phyloP scores from a whole-genome alignment of 2,113 vertebrate species.

The Struthidea cinerea region DNA sequence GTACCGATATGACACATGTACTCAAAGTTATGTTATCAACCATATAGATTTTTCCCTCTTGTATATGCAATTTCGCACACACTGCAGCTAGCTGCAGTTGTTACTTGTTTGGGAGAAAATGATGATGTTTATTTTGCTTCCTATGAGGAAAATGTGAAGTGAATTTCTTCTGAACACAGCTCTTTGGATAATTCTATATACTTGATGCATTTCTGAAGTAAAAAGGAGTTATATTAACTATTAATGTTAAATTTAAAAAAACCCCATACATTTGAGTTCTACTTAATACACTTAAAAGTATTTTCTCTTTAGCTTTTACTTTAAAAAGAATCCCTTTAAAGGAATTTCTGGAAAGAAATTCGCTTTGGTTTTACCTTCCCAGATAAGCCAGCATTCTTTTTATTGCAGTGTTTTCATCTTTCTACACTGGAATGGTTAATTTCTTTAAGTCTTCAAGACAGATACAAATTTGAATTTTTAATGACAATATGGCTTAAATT shows the following conservation, averaged over 20 bases:
- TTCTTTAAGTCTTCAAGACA: not conserved
- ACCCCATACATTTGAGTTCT: not conserved
- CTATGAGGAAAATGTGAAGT: not conserved
- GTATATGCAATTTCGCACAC: not conserved
- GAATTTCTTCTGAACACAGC: not conserved
- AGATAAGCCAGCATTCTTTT: not conserved
- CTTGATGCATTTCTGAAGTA: not conserved
- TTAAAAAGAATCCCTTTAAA: not conserved
- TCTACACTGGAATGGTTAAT: not conserved
- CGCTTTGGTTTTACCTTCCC: not conserved
- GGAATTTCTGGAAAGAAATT: not conserved
- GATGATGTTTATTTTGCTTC: not conserved
- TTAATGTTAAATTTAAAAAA: not conserved
- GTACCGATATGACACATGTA: fast-evolving
- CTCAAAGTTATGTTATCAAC: not conserved
- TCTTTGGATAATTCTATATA: not conserved
- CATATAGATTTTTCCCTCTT: not conserved
- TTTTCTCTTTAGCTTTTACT: not conserved
- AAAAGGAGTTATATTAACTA: not conserved
- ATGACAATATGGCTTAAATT: not conserved
- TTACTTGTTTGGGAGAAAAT: not conserved
- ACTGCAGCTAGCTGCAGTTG: not conserved
- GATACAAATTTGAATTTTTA: not conserved
- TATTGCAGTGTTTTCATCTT: not conserved
- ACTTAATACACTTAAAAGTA: not conserved